These are phyloP conservation scores for Nomada ferruginata DNA, from an alignment of 2,888 invertebrate species.

Conservation along the genomic window DNA sequence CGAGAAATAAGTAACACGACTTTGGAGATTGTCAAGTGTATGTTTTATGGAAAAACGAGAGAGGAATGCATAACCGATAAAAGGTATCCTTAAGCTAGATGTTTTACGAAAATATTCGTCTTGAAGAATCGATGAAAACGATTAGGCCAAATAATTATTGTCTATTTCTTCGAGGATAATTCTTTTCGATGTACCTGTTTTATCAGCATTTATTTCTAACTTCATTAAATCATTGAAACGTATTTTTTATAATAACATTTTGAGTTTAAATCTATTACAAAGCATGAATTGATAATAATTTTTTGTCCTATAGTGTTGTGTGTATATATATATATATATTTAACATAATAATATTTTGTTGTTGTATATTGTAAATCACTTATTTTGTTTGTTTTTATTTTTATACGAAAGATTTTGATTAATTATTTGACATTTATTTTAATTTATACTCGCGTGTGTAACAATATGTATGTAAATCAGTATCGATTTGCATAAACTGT, in stretches of 20 bases:
- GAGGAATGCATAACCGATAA: conserved; percentile 46
- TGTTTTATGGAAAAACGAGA: conserved; percentile 58
- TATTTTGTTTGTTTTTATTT: conserved; percentile 21
- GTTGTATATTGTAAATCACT: conserved; percentile 22
- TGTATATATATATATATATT: conserved; percentile 14
- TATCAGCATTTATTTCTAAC: conserved; percentile 35
- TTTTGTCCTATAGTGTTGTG: conserved; percentile 14
- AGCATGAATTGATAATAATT: neutral
- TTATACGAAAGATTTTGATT: conserved; percentile 9
- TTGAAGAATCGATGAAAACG: conserved; percentile 17
- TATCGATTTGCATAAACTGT: conserved; percentile 14
- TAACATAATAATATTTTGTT: conserved; percentile 28
- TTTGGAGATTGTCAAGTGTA: conserved; percentile 66
- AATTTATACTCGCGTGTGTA: conserved; percentile 25
- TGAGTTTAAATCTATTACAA: neutral
- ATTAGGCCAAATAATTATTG: conserved; percentile 33
- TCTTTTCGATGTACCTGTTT: conserved; percentile 41
- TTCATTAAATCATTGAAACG: conserved; percentile 30
- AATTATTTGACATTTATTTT: neutral
- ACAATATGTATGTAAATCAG: conserved; percentile 4
- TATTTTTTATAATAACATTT: conserved; percentile 34
- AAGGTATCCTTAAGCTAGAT: conserved; percentile 46
- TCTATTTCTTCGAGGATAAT: conserved; percentile 28
- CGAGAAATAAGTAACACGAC: conserved; percentile 74
- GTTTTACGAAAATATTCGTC: conserved; percentile 36